Evolutionary conservation across 92 coral and sea anemone genomes (phyloP).

Genomic region (Porites cylindrica): DNA sequence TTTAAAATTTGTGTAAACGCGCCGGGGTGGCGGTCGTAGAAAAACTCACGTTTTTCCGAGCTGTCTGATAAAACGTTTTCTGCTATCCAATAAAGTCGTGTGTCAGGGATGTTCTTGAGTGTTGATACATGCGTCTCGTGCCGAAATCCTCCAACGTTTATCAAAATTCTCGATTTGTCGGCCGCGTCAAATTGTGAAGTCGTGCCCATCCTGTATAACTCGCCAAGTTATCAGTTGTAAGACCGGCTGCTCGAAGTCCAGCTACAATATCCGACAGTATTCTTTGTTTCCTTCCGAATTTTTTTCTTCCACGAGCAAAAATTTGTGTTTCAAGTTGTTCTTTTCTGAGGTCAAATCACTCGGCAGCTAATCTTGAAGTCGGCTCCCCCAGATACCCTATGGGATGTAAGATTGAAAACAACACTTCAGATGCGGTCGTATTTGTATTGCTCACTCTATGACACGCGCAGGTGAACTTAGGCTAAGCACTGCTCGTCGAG

Average conservation of each 20-base stretch:
- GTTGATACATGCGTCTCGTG: slow-evolving; percentile 87
- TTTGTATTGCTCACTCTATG: slow-evolving; percentile 7
- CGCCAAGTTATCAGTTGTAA: slow-evolving; percentile 4
- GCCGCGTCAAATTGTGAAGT: slow-evolving; percentile 62
- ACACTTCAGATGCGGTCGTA: slow-evolving; percentile 34
- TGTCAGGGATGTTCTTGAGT: slow-evolving; percentile 86
- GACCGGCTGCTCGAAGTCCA: slow-evolving; percentile 13
- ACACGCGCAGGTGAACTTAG: slow-evolving; percentile 39
- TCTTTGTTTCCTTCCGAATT: not conserved
- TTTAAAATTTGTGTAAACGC: slow-evolving; percentile 88
- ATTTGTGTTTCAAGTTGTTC: not conserved
- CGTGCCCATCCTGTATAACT: slow-evolving; percentile 55
- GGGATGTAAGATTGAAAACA: slow-evolving; percentile 15
- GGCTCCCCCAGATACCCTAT: slow-evolving; percentile 16
- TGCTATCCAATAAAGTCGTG: slow-evolving; percentile 85
- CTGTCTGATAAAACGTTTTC: slow-evolving; percentile 69
- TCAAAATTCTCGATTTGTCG: slow-evolving; percentile 75
- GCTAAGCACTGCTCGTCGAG: slow-evolving; percentile 22
- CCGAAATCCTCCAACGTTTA: slow-evolving; percentile 90
- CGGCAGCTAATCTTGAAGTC: slow-evolving; percentile 1
- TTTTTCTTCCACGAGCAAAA: not conserved
- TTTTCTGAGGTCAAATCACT: not conserved
- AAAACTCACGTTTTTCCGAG: slow-evolving; percentile 74
- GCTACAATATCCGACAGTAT: not conserved
- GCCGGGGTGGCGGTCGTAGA: slow-evolving; percentile 89